These are phyloP conservation scores for Colinus virginianus DNA, from an alignment of 2,113 vertebrate genomes.

Conservation along the genomic window DNA sequence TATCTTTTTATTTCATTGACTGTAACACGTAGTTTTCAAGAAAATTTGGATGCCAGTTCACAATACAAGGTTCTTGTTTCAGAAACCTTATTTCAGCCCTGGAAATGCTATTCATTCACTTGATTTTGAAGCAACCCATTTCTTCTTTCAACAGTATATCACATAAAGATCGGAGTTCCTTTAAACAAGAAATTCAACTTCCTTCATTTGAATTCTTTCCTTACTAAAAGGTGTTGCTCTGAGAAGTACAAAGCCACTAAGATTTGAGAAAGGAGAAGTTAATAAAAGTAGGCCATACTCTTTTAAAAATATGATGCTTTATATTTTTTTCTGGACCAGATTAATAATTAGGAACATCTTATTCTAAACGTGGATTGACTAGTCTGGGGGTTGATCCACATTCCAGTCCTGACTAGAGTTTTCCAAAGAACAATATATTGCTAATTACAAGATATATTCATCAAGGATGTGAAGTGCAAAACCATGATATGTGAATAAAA, in stretches of 20 bases:
- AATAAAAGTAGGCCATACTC: neutral
- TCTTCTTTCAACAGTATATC: neutral
- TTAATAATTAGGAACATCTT: neutral
- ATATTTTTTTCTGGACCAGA: neutral
- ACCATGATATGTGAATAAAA: neutral
- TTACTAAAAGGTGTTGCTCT: neutral
- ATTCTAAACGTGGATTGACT: neutral
- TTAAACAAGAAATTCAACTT: neutral
- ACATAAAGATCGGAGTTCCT: neutral
- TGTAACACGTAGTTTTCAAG: neutral
- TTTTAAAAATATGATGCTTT: neutral
- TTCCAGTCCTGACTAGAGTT: neutral
- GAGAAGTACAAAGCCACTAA: neutral
- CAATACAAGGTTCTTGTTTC: neutral
- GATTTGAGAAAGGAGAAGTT: neutral
- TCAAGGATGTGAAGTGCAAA: fast-evolving
- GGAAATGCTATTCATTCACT: neutral
- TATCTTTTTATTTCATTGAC: neutral
- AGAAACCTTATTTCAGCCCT: neutral
- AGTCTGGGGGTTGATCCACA: neutral
- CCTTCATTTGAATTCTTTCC: neutral
- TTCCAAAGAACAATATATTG: neutral
- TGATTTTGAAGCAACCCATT: neutral
- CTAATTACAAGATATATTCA: neutral
- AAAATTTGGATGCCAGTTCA: neutral